Evolutionary conservation across 2,113 vertebrate species (phyloP).

Genomic region (Ammodytes dubius): DNA sequence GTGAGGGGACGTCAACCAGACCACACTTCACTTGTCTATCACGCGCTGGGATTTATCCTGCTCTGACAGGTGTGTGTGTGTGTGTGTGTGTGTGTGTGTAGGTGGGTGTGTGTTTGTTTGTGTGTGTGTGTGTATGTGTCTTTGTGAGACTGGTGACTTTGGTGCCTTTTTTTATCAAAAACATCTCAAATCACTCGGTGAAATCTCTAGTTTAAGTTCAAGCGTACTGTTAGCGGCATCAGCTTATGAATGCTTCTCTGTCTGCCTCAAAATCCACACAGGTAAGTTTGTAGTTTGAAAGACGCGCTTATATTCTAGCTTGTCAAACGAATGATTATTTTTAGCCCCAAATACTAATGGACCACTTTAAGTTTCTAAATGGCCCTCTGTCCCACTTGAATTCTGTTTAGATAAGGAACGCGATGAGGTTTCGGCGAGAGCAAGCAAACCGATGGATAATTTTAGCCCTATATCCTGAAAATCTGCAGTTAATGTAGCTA

Average conservation of each 20-base stretch:
- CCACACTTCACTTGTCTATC: conserved; percentile 54
- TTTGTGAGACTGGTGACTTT: not conserved
- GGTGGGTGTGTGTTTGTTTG: not conserved
- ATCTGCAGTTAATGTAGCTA: conserved; percentile 27
- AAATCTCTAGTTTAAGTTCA: conserved; percentile 28
- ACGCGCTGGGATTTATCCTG: conserved; percentile 48
- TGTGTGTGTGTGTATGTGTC: conserved; percentile 8
- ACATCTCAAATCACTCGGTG: not conserved
- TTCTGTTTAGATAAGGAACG: conserved; percentile 68
- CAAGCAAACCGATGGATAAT: conserved; percentile 70
- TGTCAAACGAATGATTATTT: conserved; percentile 65
- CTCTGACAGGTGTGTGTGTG: conserved; percentile 16
- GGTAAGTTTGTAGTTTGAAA: conserved; percentile 36
- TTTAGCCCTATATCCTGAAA: conserved; percentile 55
- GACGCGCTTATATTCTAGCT: conserved; percentile 28
- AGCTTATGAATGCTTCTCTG: conserved; percentile 65
- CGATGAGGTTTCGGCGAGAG: conserved; percentile 37
- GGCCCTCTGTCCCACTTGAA: conserved; percentile 56
- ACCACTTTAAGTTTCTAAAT: conserved; percentile 60
- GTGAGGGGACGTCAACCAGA: conserved; percentile 60
- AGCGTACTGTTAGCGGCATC: conserved; percentile 17
- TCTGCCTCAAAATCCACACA: conserved; percentile 19
- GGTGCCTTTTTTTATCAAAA: conserved; percentile 23
- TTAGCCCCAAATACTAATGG: conserved; percentile 60
- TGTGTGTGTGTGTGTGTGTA: not conserved